Base-by-base conservation (phyloP, 2,888 invertebrate species). In the Epinotia nisella region DNA sequence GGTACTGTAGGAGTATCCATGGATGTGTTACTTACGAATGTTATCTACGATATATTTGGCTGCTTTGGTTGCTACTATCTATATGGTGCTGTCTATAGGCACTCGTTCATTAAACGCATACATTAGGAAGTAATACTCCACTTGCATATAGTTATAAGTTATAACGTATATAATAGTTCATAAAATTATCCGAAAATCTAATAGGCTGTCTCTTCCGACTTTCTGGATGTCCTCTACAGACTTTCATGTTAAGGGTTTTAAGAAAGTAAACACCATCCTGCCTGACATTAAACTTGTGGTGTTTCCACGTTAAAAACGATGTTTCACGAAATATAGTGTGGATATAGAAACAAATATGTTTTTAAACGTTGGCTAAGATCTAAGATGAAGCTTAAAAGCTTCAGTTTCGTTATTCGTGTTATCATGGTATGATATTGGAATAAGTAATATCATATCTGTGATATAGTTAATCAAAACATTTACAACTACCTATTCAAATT, bases 101-200 rank as follows among this genome's bases (percentile, higher is more conserved):
- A 78, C 78, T 82, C 79, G 79, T 79, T 75, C 78, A 76, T 78
- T 78, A 77, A 79, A 76, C 76, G 80, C 78, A 78, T 79, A 80
- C 78, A 81, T 81, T 85, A 85, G 81, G 80, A 81, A 74, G 82
- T 85, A 85, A 82, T 84, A 86, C 86, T 84, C 83, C 82, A 82
- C 70, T 71, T 80, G 73, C 81, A 80, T 85, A 84, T 82, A 85
- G 79, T 82, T 81, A 80, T 78, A 82, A 80, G 75, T 77, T 80
- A 77, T 80, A 79, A 35, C 35, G 9, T 35, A 35, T 35, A 35
- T 35, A 83, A 73, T 73, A 85, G 84, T 81, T 81, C 80, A 81
- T 82, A 80, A 62, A 83, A 84, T 72, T 66, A 21, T 53, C 81
- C 80, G 72, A 49, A 51, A 73, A 73, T 78, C 82, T 49, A 62